These are phyloP conservation scores for Cherax quadricarinatus DNA, from an alignment of 1,140 invertebrate species.

Conservation along the genomic window DNA sequence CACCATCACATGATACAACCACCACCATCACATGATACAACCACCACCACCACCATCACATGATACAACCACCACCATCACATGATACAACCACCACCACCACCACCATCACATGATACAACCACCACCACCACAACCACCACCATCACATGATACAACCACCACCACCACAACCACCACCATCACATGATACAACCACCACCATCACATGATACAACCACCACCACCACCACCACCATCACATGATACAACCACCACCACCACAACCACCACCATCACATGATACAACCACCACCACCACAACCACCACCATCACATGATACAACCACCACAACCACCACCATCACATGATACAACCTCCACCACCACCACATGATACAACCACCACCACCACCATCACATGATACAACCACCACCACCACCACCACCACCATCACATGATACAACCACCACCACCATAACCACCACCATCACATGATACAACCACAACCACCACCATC, in stretches of 20 bases:
- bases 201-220: too few species aligned
- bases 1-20: not conserved
- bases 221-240: not conserved
- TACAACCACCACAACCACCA: not conserved
- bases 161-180: not conserved
- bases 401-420: not conserved
- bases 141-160: not conserved
- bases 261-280: too few species aligned
- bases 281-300: too few species aligned
- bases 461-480: too few species aligned
- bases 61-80: too few species aligned
- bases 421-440: not conserved
- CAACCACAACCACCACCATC: too few species aligned
- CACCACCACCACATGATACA: too few species aligned
- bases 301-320: not conserved
- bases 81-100: too few species aligned
- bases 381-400: too few species aligned
- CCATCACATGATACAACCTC: not conserved
- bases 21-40: not conserved
- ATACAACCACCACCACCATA: not conserved
- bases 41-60: not conserved
- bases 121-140: not conserved
- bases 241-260: not conserved
- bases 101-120: too few species aligned
- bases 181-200: too few species aligned